A percentile compares a stretch with the other conserved stretches of the same genome.
Conservation (phyloP, 2,797 vertebrate genomes). For the Sphenodon punctatus region DNA sequence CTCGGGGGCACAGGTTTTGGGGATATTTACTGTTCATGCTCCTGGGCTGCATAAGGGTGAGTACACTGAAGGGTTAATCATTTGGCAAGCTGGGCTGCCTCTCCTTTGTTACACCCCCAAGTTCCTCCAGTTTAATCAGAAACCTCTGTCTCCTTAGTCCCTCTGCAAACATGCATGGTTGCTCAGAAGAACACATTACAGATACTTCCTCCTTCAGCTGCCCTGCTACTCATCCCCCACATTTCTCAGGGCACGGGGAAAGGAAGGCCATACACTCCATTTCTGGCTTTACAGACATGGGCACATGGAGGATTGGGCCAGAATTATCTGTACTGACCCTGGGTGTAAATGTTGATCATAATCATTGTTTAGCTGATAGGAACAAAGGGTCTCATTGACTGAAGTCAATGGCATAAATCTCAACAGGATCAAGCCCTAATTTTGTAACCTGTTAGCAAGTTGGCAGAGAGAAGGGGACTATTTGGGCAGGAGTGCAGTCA, state of each 20-base stretch:
- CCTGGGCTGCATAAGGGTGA: too few species aligned
- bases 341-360: fast-evolving
- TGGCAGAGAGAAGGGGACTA: neutral
- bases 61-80: neutral
- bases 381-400: too few species aligned
- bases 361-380: neutral
- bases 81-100: too few species aligned
- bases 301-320: neutral
- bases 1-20: too few species aligned
- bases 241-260: neutral
- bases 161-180: neutral
- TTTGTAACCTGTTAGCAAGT: neutral
- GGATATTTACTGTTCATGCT: too few species aligned
- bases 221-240: too few species aligned
- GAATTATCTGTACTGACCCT: fast-evolving
- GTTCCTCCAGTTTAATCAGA: too few species aligned
- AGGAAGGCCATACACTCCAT: neutral
- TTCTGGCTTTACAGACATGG: fast-evolving
- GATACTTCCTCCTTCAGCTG: neutral
- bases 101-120: too few species aligned
- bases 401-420: too few species aligned
- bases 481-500: neutral
- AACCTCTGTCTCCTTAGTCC: neutral
- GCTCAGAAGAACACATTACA: neutral
- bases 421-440: too few species aligned